phyloP scores from a whole-genome alignment of 1,140 invertebrate species.

The Meteorus sp. region DNA sequence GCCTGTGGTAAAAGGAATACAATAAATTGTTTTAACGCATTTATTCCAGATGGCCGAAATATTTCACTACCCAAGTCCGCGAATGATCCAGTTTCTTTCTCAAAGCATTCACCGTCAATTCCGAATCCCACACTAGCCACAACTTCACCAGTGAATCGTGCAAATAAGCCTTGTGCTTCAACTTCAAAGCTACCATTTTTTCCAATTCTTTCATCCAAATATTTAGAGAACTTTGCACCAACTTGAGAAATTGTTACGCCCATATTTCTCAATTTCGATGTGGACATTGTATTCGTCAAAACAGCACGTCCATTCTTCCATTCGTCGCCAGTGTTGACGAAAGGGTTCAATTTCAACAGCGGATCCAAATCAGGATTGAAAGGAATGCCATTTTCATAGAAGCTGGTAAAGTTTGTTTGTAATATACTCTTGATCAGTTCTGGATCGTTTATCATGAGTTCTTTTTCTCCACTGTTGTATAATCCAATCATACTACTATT shows the following conservation, averaged over 20 bases:
- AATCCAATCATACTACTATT: conserved; percentile 41
- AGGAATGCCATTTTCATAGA: conserved; percentile 28
- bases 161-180: conserved; percentile 38
- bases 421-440: conserved; percentile 46
- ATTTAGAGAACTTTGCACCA: conserved; percentile 26
- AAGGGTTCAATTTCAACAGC: conserved; percentile 35
- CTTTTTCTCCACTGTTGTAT: conserved; percentile 37
- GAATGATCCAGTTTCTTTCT: conserved; percentile 35
- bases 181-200: conserved; percentile 25
- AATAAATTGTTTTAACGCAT: neutral
- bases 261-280: conserved; percentile 35
- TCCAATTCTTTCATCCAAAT: conserved; percentile 27
- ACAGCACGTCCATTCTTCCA: conserved; percentile 30
- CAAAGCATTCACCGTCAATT: conserved; percentile 30
- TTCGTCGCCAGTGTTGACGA: conserved; percentile 35
- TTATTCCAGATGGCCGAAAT: neutral
- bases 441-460: conserved; percentile 43
- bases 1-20: conserved; percentile 26
- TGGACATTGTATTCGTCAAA: conserved; percentile 29
- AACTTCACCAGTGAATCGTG: conserved; percentile 36
- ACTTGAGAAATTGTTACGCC: conserved; percentile 1
- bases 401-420: conserved; percentile 42
- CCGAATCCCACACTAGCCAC: conserved; percentile 36
- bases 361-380: conserved; percentile 31
- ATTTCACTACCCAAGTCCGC: neutral